Percentiles rank a stretch among this genome's conserved stretches.
Evolutionary conservation across 2,113 vertebrate genomes (phyloP).

Genomic region (Crotalus tigris): DNA sequence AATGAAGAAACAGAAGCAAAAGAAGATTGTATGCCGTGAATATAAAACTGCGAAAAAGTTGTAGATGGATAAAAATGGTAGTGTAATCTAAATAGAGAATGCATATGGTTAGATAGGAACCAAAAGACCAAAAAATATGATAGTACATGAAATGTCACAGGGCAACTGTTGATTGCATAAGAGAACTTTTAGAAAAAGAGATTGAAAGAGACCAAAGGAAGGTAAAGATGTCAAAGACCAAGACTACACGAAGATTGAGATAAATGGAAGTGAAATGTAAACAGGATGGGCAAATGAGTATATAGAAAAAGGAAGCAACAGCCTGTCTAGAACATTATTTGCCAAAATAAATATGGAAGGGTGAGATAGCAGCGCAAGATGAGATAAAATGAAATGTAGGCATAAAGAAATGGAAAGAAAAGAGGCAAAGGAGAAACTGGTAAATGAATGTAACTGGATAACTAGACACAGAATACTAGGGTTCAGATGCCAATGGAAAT

Average conservation of each 20-base stretch:
- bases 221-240: not conserved
- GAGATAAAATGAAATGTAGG: not conserved
- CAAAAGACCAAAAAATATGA: not conserved
- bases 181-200: not conserved
- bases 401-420: not conserved
- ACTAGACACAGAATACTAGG: not conserved
- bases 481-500: too few species aligned
- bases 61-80: not conserved
- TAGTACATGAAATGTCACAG: not conserved
- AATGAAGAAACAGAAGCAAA: not conserved
- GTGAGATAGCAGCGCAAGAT: not conserved
- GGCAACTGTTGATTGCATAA: not conserved
- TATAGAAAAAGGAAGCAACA: conserved; percentile 3
- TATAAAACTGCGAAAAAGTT: not conserved
- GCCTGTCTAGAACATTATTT: not conserved
- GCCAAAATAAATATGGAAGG: not conserved
- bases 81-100: not conserved
- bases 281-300: not conserved
- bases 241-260: not conserved
- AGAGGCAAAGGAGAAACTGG: not conserved
- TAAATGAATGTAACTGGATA: not conserved
- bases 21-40: not conserved
- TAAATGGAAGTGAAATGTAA: not conserved
- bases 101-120: not conserved
- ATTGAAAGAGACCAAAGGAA: not conserved